These are phyloP conservation scores for Xiphias gladius DNA, from an alignment of 2,113 vertebrate genomes.

Conservation along the genomic window DNA sequence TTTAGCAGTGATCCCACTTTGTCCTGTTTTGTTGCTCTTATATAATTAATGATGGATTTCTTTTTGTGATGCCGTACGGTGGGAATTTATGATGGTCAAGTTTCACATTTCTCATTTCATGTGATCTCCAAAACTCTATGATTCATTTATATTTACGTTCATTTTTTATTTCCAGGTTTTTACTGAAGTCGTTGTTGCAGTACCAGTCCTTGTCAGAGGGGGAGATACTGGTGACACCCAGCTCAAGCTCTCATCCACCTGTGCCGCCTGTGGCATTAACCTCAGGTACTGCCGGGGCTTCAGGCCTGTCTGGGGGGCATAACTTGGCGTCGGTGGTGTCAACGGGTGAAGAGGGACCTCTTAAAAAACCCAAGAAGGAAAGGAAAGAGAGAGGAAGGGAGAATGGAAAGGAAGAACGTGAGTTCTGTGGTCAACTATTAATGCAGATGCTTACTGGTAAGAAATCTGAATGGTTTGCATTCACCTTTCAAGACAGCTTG, in stretches of 20 bases:
- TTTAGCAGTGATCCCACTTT: background rate
- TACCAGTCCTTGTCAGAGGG: constrained; percentile 89
- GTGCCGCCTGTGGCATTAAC: constrained; percentile 54
- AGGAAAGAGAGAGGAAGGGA: constrained; percentile 89
- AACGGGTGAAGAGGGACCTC: constrained; percentile 74
- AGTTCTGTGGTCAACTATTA: constrained; percentile 14
- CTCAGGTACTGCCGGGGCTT: constrained; percentile 60
- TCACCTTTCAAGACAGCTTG: background rate
- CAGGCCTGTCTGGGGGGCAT: constrained; percentile 60
- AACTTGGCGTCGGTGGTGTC: constrained; percentile 72
- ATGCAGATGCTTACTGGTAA: background rate
- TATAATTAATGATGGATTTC: background rate
- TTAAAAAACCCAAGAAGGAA: constrained; percentile 89
- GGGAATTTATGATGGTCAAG: background rate
- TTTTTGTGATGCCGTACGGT: background rate
- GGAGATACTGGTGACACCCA: constrained; percentile 78
- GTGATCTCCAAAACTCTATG: background rate
- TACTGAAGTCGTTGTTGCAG: constrained; percentile 90
- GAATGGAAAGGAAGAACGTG: constrained; percentile 89
- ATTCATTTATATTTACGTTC: background rate
- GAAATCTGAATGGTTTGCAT: background rate
- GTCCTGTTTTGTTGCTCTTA: background rate
- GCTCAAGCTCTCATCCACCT: constrained; percentile 65
- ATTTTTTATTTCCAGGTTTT: constrained; percentile 81
- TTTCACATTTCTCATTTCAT: background rate